Evolutionary conservation across 2,888 invertebrate species (phyloP).

Genomic region (Cryptocephalus moraei): DNA sequence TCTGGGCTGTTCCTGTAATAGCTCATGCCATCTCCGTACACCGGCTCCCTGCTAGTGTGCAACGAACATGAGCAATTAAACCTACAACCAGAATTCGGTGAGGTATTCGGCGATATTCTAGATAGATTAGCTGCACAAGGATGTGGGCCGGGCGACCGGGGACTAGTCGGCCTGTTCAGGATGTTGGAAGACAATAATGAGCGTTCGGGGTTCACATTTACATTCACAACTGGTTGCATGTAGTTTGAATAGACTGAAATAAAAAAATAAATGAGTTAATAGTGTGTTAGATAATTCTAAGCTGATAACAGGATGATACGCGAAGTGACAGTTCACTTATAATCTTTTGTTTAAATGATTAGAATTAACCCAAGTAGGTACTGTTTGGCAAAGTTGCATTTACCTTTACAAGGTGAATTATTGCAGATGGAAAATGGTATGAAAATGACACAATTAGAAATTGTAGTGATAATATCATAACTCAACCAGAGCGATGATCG

Average conservation of each 20-base stretch:
- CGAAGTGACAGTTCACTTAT: no score
- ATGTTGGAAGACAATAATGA: constrained; percentile 1
- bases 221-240: constrained; percentile 33
- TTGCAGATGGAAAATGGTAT: no score
- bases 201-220: constrained; percentile 23
- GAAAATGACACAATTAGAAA: no score
- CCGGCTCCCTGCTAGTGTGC: constrained; percentile 20
- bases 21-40: constrained; percentile 31
- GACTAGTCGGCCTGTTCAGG: neutral
- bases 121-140: constrained; percentile 6
- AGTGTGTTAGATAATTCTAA: neutral
- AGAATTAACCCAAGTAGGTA: no score
- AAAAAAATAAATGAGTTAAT: constrained; percentile 4
- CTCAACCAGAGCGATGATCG: no score
- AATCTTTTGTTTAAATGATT: no score
- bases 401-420: no score
- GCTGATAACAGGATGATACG: neutral
- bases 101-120: neutral
- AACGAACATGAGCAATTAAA: constrained; percentile 9
- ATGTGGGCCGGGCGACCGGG: neutral
- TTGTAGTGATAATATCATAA: no score
- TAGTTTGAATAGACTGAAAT: constrained; percentile 33
- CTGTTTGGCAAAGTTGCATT: no score
- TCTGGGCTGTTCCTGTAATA: constrained; percentile 30
- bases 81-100: neutral